Percentiles rank a stretch among this genome's conserved stretches.
These are phyloP conservation scores for Tubulanus polymorphus DNA, from an alignment of 2,888 invertebrate genomes.

Conservation along the genomic window DNA sequence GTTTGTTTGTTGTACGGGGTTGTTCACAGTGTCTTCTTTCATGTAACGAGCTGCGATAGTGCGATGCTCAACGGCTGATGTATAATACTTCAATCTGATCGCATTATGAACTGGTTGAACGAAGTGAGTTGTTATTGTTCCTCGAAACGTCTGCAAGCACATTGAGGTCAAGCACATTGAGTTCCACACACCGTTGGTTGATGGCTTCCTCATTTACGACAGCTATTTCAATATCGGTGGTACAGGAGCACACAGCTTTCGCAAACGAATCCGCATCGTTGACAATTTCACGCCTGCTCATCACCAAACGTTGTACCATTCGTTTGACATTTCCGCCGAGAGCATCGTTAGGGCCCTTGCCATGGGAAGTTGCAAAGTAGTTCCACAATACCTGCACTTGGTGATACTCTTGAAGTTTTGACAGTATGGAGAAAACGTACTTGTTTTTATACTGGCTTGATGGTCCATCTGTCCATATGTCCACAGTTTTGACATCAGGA, in stretches of 20 bases:
- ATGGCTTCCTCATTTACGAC: neutral
- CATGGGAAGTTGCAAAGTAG: slow-evolving; percentile 8
- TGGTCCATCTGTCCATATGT: slow-evolving; percentile 14
- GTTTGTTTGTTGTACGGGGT: too few relatives aligned
- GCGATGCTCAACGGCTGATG: neutral
- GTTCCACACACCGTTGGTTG: neutral
- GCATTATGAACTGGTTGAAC: neutral
- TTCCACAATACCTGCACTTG: slow-evolving; percentile 8
- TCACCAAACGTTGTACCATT: slow-evolving; percentile 6
- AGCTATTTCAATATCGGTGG: neutral
- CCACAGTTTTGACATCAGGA: neutral
- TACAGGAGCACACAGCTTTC: neutral
- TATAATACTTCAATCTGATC: neutral
- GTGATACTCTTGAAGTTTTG: slow-evolving; percentile 8
- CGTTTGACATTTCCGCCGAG: slow-evolving; percentile 13
- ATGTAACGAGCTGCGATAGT: too few relatives aligned
- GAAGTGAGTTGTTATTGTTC: slow-evolving; percentile 4
- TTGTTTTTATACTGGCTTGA: slow-evolving; percentile 12
- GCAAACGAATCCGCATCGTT: slow-evolving; percentile 13
- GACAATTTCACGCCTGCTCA: slow-evolving; percentile 5
- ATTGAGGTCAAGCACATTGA: neutral
- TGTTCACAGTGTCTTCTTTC: too few relatives aligned
- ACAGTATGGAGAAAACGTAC: slow-evolving; percentile 4
- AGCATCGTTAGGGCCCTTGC: slow-evolving; percentile 15
- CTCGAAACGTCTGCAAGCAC: neutral